Evolutionary conservation across 1,140 invertebrate genomes (phyloP), one percentile per base, ranked within the genome.

Genomic region (Ooceraea biroi): DNA sequence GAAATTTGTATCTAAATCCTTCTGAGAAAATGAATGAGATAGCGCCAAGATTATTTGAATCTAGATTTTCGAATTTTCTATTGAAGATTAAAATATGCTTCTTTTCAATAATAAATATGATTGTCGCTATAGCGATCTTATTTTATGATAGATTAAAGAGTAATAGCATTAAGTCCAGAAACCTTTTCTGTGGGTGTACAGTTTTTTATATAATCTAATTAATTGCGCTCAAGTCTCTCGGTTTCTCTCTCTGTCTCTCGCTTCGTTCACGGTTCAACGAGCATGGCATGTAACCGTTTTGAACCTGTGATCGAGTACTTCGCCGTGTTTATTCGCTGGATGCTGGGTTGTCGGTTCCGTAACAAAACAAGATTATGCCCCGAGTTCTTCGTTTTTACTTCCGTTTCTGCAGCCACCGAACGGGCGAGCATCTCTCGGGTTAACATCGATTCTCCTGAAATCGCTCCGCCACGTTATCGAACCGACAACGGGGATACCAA

Each of bases 331-430:
- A 80, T 71, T 71, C 57, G 36, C 25, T 71, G n/a, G 65, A 55
- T 69, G 65, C 76, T 69, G 36, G 57, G 71, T 80, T 80, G 65
- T 71, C 69, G 76, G 76, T 36, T 78, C 36, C 25, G 36, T 57
- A 80, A 71, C 76, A 71, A 80, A 80, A 80, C 76, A 71, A 80
- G 76, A 80, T 80, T 80, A 80, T 80, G 76, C 76, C 25, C 27
- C 50, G 65, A 69, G 48, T 46, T 71, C 80, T 58, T 76, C 52
- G 69, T 84, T 77, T 84, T 83, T 82, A 69, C 52, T 69, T 61
- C 71, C 46, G 78, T 52, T 77, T 76, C 66, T 50, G 52, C 22
- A 48, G 41, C 46, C 36, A 52, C 48, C 63, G 50, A 48, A 68
- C 48, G 66, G 44, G 22, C 69, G 50, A 44, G 22, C 69, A 36